A percentile compares a stretch with the other conserved stretches of the same genome.
Conservation (phyloP, 2,797 vertebrate species). For the Sebastolobus alascanus region DNA sequence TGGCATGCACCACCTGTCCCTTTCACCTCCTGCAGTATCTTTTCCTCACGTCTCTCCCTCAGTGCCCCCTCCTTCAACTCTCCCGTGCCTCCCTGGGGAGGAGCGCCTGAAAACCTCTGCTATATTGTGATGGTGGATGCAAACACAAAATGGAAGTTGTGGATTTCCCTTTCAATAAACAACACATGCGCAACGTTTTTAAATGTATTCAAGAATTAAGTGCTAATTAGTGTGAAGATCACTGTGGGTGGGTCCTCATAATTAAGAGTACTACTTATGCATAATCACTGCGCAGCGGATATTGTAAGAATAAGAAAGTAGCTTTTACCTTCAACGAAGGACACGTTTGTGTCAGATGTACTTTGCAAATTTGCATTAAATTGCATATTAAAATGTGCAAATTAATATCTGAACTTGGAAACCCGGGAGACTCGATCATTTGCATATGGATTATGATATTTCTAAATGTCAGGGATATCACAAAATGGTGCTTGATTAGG, state of each 20-base stretch:
- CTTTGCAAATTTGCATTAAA: conserved; percentile 64
- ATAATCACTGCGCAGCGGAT: conserved; percentile 49
- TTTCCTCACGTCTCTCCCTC: not conserved
- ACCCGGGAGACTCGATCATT: conserved; percentile 47
- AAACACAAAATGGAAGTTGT: not conserved
- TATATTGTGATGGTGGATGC: not conserved
- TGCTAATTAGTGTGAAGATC: conserved; percentile 44
- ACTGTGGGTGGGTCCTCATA: conserved; percentile 38
- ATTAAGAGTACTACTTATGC: conserved; percentile 44
- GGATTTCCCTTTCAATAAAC: not conserved
- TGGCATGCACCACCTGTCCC: not conserved
- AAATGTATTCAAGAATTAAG: conserved; percentile 50
- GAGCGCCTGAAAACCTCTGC: not conserved
- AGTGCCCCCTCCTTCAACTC: not conserved
- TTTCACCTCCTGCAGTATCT: not conserved
- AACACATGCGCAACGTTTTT: not conserved
- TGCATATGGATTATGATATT: conserved; percentile 49
- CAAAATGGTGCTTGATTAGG: conserved; percentile 53
- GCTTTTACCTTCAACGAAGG: conserved; percentile 54
- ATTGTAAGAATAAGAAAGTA: conserved; percentile 39
- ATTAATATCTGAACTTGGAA: conserved; percentile 61
- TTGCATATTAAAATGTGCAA: conserved; percentile 73
- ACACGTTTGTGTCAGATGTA: conserved; percentile 53
- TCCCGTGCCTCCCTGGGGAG: not conserved
- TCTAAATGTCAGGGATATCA: conserved; percentile 33